Percentiles rank a stretch among this genome's conserved stretches.
Conservation (phyloP, 2,113 vertebrate genomes). For the Pollimyrus isidori region DNA sequence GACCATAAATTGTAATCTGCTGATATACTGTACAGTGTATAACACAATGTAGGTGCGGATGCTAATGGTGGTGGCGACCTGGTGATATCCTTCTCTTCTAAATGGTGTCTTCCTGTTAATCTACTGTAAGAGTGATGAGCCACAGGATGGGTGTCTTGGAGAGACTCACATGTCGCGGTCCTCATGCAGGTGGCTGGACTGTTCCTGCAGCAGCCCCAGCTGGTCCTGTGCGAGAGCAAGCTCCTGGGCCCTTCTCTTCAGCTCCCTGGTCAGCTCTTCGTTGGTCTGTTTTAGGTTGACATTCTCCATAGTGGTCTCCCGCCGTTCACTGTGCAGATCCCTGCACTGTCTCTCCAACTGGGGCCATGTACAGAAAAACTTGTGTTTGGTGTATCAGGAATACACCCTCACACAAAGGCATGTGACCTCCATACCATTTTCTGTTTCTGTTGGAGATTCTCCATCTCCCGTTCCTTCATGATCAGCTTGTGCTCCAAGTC, state of each 20-base stretch:
- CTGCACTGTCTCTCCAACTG: slow-evolving; percentile 75
- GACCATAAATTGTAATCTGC: not conserved
- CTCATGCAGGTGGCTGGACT: slow-evolving; percentile 66
- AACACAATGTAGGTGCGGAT: not conserved
- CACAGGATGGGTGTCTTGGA: not conserved
- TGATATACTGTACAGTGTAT: not conserved
- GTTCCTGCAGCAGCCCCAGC: slow-evolving; percentile 70
- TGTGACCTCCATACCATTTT: not conserved
- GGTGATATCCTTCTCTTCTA: not conserved
- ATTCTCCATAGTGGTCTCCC: slow-evolving; percentile 76
- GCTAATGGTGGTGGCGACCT: not conserved
- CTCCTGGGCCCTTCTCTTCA: slow-evolving; percentile 68
- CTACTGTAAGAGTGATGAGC: not conserved
- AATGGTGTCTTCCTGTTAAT: not conserved
- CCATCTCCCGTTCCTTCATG: slow-evolving; percentile 71
- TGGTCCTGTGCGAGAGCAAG: slow-evolving; percentile 72
- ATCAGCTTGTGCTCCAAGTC: slow-evolving; percentile 79
- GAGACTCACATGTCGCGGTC: slow-evolving; percentile 80
- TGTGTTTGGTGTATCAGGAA: not conserved
- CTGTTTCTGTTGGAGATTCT: slow-evolving; percentile 35
- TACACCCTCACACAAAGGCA: not conserved
- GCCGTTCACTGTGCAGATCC: slow-evolving; percentile 72
- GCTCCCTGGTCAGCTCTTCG: slow-evolving; percentile 68
- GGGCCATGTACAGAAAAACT: not conserved
- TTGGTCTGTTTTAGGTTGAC: slow-evolving; percentile 77